These are phyloP conservation scores for Nothobranchius kuhntae DNA, from an alignment of 2,113 vertebrate genomes.

Conservation along the genomic window DNA sequence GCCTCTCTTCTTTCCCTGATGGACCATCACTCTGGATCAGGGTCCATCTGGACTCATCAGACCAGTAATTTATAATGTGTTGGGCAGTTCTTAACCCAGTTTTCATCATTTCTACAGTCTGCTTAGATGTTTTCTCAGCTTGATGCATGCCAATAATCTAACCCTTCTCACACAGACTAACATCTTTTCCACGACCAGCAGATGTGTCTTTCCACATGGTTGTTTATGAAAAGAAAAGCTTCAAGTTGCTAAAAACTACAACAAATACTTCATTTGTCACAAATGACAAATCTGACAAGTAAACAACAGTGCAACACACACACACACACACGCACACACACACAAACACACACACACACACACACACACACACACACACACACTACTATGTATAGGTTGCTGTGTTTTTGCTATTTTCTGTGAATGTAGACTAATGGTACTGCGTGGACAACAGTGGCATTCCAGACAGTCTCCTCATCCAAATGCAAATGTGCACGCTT, in stretches of 20 bases:
- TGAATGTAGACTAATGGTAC: conserved; percentile 41
- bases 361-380: conserved; percentile 37
- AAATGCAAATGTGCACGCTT: conserved; percentile 69
- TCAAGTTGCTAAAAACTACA: conserved; percentile 12
- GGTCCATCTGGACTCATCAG: too few relatives aligned
- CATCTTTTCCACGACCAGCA: too few relatives aligned
- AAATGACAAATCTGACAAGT: conserved; percentile 34
- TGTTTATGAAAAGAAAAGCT: not conserved
- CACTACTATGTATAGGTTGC: conserved; percentile 37
- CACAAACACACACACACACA: conserved; percentile 36
- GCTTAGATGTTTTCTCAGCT: too few relatives aligned
- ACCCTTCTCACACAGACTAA: too few relatives aligned
- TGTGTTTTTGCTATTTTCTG: conserved; percentile 19
- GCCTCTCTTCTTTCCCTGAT: too few relatives aligned
- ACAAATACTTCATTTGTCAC: conserved; percentile 32
- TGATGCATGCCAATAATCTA: too few relatives aligned
- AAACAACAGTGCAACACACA: conserved; percentile 46
- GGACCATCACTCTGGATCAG: too few relatives aligned
- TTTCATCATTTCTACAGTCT: too few relatives aligned
- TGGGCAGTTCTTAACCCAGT: too few relatives aligned
- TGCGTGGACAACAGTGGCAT: conserved; percentile 60
- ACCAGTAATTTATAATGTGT: too few relatives aligned
- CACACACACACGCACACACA: conserved; percentile 18
- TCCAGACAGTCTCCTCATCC: conserved; percentile 67
- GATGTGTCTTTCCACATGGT: too few relatives aligned